A percentile compares a stretch with the other conserved stretches of the same genome.
phyloP scores from a whole-genome alignment of 2,888 invertebrate genomes.

The Eupithecia tripunctaria region DNA sequence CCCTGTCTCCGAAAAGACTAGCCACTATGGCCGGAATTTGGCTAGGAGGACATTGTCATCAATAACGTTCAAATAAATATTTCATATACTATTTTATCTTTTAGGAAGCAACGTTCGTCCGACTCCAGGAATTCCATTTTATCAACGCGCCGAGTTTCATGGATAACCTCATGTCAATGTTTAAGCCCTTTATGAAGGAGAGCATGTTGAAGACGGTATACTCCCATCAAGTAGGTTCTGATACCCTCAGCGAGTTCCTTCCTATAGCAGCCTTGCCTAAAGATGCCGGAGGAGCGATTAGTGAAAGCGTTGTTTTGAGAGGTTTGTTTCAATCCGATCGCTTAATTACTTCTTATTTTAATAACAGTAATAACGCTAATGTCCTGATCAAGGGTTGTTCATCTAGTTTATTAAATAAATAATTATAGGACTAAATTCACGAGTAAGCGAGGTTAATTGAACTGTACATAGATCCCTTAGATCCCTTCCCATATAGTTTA shows the following conservation, averaged over 20 bases:
- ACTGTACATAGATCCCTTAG: neutral
- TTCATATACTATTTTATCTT: conserved; percentile 26
- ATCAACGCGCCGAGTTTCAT: conserved; percentile 87
- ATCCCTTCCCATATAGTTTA: neutral
- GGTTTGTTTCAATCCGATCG: conserved; percentile 44
- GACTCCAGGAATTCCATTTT: conserved; percentile 87
- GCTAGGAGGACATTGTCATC: neutral
- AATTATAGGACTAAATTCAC: neutral
- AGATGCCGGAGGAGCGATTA: conserved; percentile 84
- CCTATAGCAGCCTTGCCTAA: conserved; percentile 83
- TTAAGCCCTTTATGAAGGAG: conserved; percentile 89
- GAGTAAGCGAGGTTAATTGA: neutral
- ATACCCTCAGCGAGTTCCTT: conserved; percentile 79
- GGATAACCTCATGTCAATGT: conserved; percentile 86
- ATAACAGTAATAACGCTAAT: neutral
- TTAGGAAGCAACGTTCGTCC: conserved; percentile 86
- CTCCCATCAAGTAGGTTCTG: conserved; percentile 76
- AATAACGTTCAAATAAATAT: neutral
- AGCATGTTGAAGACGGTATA: conserved; percentile 82
- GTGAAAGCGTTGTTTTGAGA: conserved; percentile 49
- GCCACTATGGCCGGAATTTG: neutral
- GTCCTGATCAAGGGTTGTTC: too few relatives aligned
- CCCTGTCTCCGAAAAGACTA: neutral
- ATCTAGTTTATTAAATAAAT: neutral
- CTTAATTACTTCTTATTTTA: neutral